A percentile compares a stretch with the other conserved stretches of the same genome.
Evolutionary conservation across 2,888 invertebrate genomes (phyloP).

Genomic region (Cantharis lateralis): DNA sequence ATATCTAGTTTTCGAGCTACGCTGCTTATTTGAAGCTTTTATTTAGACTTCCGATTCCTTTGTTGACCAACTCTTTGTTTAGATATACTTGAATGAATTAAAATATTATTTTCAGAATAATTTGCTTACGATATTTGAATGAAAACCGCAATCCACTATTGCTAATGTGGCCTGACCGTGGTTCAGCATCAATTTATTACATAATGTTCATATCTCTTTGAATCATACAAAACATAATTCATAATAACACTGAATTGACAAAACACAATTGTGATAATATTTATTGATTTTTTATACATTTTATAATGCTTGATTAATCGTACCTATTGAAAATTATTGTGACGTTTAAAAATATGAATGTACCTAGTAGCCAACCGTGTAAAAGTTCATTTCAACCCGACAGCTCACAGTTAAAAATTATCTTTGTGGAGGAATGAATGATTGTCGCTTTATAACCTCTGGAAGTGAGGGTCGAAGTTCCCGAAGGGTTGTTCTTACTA

Average conservation of each 20-base stretch:
- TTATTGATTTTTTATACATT: neutral
- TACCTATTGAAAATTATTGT: neutral
- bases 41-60: too few species aligned
- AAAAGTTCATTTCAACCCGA: neutral
- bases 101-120: neutral
- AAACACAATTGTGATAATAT: neutral
- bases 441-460: slow-evolving; percentile 5
- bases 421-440: slow-evolving; percentile 13
- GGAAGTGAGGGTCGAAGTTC: slow-evolving; percentile 14
- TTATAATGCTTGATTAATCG: neutral
- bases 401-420: neutral
- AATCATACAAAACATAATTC: neutral
- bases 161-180: neutral
- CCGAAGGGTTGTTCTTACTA: slow-evolving; percentile 19
- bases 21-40: too few species aligned
- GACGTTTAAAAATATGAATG: neutral
- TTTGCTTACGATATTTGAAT: neutral
- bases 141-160: neutral
- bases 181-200: neutral
- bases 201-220: neutral
- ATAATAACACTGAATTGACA: neutral
- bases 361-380: neutral
- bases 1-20: too few species aligned
- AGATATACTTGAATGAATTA: neutral
- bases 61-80: too few species aligned